Base-by-base conservation (phyloP, 2,113 vertebrate genomes). In the Aspidoscelis tigris region DNA sequence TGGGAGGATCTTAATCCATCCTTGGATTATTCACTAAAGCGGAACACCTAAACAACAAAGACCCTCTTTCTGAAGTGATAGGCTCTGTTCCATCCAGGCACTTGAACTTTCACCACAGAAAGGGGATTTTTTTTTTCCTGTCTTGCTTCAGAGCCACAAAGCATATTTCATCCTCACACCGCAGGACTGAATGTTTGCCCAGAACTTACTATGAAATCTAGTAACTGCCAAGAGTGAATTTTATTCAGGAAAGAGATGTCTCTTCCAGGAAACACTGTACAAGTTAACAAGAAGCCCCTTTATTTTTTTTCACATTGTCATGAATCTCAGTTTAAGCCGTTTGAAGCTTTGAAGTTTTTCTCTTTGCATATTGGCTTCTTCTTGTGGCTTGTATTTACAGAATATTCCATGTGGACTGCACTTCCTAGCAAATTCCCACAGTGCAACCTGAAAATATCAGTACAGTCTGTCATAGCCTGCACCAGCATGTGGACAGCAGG, bases 101-200 rank as follows among this genome's bases (percentile, higher is more conserved):
- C 50, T 81, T 80, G 43, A 33, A 0, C 0, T 79, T 18, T 21
- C 81, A 83, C 65, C 71, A 71, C 44, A 50, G 74, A 78, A 26
- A 26, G 72, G 18, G 33, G 33, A 33, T 33, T 50, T 12, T 66
- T 66, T 66, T 86, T 53, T 84, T 68, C 87, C 61, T 55, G 85
- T 2, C 43, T 79, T 84, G 50, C 76, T 89, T 87, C 71, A 75
- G 87, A 91, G 66, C 82, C 88, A 88, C 88, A 39, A 69, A 77
- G 86, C 80, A 44, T 69, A 6, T 22, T 90, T 78, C n/a, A 78
- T 76, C 66, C 82, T 90, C 26, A 76, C 79, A 82, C 78, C 88
- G 80, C 84, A 85, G 44, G 50, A 61, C 4, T 53, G 9, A 20
- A 72, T 82, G 82, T 73, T 80, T 78, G 84, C 85, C 86, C 89